Conservation (phyloP, 2,797 vertebrate species). For the Fundulus diaphanus region DNA sequence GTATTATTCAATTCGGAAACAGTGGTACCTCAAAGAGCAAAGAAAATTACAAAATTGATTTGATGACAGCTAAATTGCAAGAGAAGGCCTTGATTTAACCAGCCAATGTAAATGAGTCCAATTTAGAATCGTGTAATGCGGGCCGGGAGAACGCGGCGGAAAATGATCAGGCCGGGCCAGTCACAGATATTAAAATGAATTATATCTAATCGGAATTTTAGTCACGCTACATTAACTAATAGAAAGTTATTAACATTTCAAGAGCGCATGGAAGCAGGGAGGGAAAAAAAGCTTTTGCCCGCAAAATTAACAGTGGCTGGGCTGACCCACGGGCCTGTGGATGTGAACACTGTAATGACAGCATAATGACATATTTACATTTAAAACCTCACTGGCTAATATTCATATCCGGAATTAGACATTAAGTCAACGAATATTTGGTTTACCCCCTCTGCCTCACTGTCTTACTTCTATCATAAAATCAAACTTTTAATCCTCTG, state of each 20-base stretch:
- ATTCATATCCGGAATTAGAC: constrained; percentile 93
- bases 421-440: constrained; percentile 96
- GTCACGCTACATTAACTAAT: constrained; percentile 99
- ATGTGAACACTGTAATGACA: constrained; percentile 99
- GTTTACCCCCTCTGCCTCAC: constrained; percentile 92
- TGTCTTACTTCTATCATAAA: constrained; percentile 87
- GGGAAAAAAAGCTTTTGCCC: constrained; percentile 96
- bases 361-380: constrained; percentile 99
- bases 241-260: constrained; percentile 99
- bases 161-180: constrained; percentile 98
- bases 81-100: constrained; percentile 92
- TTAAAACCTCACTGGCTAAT: constrained; percentile 96
- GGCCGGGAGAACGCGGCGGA: constrained; percentile 88
- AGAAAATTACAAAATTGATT: constrained; percentile 90
- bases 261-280: constrained; percentile 80
- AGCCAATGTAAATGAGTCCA: constrained; percentile 97
- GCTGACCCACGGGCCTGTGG: constrained; percentile 93
- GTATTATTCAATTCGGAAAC: constrained; percentile 82
- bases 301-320: constrained; percentile 99
- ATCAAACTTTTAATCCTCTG: constrained; percentile 84
- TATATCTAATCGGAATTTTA: constrained; percentile 99
- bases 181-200: constrained; percentile 99
- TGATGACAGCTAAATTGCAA: constrained; percentile 94
- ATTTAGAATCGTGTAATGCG: constrained; percentile 96
- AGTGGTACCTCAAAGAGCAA: constrained; percentile 83